These are phyloP conservation scores for Periparus ater DNA, from an alignment of 2,797 vertebrate genomes.

Conservation along the genomic window DNA sequence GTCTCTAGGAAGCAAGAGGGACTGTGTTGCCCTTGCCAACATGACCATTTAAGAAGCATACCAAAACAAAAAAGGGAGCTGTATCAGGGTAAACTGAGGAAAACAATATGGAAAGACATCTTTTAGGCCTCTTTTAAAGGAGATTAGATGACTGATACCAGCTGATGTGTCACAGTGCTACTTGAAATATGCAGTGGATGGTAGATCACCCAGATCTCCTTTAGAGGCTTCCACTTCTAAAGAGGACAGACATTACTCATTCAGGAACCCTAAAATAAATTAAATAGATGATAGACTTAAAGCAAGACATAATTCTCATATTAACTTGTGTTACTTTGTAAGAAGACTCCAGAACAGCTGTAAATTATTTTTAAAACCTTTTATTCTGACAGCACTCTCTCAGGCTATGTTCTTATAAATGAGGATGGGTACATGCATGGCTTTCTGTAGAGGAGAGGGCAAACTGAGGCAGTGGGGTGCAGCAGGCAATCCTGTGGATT, in stretches of 20 bases:
- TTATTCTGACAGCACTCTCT: not conserved
- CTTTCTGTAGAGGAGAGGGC: not conserved
- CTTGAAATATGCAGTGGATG: not conserved
- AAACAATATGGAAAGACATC: not conserved
- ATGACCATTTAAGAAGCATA: not conserved
- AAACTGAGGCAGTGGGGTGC: not conserved
- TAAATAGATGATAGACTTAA: not conserved
- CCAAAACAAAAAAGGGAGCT: not conserved
- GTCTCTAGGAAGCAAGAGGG: not conserved
- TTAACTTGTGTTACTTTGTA: not conserved
- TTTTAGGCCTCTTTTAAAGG: not conserved
- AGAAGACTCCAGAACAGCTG: not conserved
- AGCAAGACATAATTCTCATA: not conserved
- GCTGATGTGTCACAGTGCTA: not conserved
- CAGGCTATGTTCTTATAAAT: not conserved
- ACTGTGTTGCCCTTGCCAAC: not conserved
- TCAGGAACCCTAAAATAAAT: not conserved
- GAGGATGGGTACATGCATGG: not conserved
- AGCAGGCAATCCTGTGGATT: not conserved
- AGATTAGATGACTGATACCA: not conserved
- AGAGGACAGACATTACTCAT: not conserved
- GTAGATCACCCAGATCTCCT: not conserved
- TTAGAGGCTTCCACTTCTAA: not conserved
- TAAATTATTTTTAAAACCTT: not conserved
- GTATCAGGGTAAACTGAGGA: not conserved